phyloP scores from a whole-genome alignment of 2,888 invertebrate species.

The Cantharis lateralis region DNA sequence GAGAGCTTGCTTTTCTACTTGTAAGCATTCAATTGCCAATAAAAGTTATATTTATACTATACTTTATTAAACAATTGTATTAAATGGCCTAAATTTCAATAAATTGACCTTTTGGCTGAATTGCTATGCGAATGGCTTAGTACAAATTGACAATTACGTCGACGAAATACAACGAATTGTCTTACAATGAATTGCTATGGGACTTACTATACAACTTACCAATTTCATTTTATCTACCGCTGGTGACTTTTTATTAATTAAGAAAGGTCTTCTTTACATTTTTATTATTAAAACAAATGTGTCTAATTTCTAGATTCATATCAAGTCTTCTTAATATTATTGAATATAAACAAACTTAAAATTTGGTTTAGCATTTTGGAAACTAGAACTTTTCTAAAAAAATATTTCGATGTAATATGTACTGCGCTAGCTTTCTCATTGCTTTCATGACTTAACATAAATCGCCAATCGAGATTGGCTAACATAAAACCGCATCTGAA shows the following conservation, averaged over 20 bases:
- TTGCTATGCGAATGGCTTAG: neutral
- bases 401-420: no score
- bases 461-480: no score
- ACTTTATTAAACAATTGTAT: neutral
- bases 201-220: neutral
- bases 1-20: neutral
- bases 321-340: no score
- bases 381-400: no score
- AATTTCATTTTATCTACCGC: neutral
- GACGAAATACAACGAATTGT: neutral
- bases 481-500: no score
- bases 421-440: no score
- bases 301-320: neutral
- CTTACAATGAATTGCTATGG: neutral
- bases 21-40: neutral
- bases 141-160: neutral
- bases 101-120: neutral
- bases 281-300: neutral
- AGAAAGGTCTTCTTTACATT: neutral
- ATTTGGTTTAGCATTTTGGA: no score
- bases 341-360: no score
- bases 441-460: no score
- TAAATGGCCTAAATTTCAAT: neutral
- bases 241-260: neutral
- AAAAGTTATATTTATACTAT: neutral